Evolutionary conservation across 2,797 vertebrate genomes (phyloP).

Genomic region (Chromobotia macracanthus): DNA sequence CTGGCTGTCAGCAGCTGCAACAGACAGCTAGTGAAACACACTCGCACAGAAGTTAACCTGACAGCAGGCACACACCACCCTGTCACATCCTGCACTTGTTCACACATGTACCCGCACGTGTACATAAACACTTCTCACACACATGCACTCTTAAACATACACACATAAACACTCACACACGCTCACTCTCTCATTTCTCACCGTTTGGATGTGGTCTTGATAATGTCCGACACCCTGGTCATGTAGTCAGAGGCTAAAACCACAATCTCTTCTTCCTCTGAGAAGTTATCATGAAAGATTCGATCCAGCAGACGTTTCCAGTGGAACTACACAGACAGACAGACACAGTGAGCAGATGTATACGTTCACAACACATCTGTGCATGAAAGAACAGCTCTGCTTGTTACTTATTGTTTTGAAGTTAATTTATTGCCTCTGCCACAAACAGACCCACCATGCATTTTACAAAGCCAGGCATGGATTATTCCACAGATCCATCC

Average conservation of each 20-base stretch:
- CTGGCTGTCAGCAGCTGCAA: slow-evolving; percentile 69
- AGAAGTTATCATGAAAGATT: slow-evolving; percentile 92
- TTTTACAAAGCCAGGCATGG: slow-evolving; percentile 29
- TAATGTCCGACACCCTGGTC: slow-evolving; percentile 91
- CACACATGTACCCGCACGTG: too few species aligned
- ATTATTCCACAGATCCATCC: slow-evolving; percentile 28
- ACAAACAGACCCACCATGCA: too few species aligned
- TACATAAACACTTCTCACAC: slow-evolving; percentile 50
- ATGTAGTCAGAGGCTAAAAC: slow-evolving; percentile 93
- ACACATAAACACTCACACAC: too few species aligned
- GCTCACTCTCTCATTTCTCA: slow-evolving; percentile 56
- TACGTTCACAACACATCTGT: too few species aligned
- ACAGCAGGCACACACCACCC: slow-evolving; percentile 27
- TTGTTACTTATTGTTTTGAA: too few species aligned
- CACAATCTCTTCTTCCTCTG: slow-evolving; percentile 92
- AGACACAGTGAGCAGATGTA: slow-evolving; percentile 5
- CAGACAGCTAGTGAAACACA: slow-evolving; percentile 61
- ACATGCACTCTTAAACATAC: too few species aligned
- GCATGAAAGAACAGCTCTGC: too few species aligned
- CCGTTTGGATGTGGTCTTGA: slow-evolving; percentile 90
- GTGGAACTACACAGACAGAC: slow-evolving; percentile 77
- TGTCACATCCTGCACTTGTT: slow-evolving; percentile 50
- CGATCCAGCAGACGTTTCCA: slow-evolving; percentile 93
- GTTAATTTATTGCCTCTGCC: too few species aligned
- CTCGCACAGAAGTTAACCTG: slow-evolving; percentile 16